phyloP scores from a whole-genome alignment of 1,140 invertebrate species.

The Melanaphis sacchari region DNA sequence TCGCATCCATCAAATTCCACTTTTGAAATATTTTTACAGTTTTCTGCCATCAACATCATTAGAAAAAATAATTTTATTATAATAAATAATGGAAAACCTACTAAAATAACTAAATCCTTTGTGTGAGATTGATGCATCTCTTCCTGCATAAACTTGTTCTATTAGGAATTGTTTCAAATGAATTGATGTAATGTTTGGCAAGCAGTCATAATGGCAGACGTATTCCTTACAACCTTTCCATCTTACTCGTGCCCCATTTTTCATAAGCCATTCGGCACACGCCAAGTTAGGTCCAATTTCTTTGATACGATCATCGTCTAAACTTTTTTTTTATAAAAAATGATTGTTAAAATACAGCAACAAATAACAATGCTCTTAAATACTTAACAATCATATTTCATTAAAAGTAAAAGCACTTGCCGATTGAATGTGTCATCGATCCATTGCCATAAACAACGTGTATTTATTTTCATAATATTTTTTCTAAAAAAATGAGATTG shows the following conservation, averaged over 20 bases:
- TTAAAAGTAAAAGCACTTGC: background rate
- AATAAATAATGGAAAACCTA: constrained; percentile 63
- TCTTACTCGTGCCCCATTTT: constrained; percentile 79
- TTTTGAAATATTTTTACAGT: constrained; percentile 18
- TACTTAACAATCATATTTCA: background rate
- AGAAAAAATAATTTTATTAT: background rate
- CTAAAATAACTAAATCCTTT: constrained; percentile 81
- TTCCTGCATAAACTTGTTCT: constrained; percentile 75
- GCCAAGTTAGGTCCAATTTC: constrained; percentile 81
- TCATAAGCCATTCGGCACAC: constrained; percentile 88
- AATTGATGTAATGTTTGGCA: constrained; percentile 65
- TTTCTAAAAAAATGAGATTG: background rate
- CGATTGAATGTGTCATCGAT: constrained; percentile 41
- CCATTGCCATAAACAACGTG: constrained; percentile 34
- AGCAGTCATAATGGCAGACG: constrained; percentile 74
- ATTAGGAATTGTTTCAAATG: constrained; percentile 67
- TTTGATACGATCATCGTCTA: constrained; percentile 69
- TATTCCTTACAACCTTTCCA: constrained; percentile 69
- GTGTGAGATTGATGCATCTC: constrained; percentile 77
- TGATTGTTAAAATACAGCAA: background rate
- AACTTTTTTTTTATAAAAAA: constrained; percentile 55
- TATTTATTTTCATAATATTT: background rate
- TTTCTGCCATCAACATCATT: background rate
- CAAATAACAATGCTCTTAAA: too few species aligned
- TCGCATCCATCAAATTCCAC: constrained; percentile 16